Evolutionary conservation across 2,797 vertebrate genomes (phyloP).

Genomic region (Tarsius wallacei): DNA sequence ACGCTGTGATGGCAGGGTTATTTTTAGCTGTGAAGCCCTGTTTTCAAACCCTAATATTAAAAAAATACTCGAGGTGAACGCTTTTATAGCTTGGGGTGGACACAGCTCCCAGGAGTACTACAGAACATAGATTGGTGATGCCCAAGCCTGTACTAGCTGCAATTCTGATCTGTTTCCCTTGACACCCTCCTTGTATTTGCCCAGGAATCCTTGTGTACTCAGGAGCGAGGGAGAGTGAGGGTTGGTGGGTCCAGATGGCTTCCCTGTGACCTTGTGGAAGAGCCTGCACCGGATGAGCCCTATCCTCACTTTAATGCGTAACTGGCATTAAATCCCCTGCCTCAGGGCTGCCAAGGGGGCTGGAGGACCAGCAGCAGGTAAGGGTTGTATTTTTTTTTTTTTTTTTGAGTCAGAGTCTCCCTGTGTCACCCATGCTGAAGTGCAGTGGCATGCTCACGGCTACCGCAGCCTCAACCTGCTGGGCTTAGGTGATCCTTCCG

Average conservation of each 20-base stretch:
- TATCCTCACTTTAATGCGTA: not conserved
- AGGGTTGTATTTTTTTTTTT: too few species aligned
- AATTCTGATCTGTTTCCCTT: not conserved
- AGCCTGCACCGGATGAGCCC: not conserved
- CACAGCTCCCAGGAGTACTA: not conserved
- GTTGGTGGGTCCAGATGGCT: not conserved
- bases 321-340: not conserved
- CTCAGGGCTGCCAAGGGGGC: not conserved
- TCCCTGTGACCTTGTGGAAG: not conserved
- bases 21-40: constrained; percentile 41
- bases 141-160: not conserved
- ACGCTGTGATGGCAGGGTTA: not conserved
- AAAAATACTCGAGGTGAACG: not conserved
- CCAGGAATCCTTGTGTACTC: not conserved
- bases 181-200: not conserved
- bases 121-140: not conserved
- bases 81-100: not conserved
- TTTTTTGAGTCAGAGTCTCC: too few species aligned
- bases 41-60: not conserved
- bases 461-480: too few species aligned
- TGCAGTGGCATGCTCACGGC: too few species aligned
- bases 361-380: too few species aligned
- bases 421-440: too few species aligned
- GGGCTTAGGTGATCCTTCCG: too few species aligned
- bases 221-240: not conserved